These are phyloP conservation scores for Pterocles burchelli DNA, from an alignment of 2,113 vertebrate genomes.

Conservation along the genomic window DNA sequence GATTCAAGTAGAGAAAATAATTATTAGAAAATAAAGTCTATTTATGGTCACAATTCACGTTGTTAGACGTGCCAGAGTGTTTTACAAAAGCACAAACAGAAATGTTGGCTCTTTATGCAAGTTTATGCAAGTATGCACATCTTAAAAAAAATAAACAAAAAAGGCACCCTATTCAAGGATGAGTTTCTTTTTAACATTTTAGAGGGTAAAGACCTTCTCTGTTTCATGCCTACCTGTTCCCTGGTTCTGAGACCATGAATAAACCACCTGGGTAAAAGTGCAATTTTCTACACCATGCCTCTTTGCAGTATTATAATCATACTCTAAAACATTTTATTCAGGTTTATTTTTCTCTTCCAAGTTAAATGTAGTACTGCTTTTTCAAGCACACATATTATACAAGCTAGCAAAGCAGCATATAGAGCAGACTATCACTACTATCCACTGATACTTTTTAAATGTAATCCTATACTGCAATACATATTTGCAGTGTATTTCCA, in stretches of 20 bases:
- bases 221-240: neutral
- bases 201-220: neutral
- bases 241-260: neutral
- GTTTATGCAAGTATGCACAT: neutral
- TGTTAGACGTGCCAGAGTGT: neutral
- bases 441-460: neutral
- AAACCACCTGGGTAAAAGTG: neutral
- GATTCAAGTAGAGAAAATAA: neutral
- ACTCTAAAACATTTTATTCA: neutral
- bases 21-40: neutral
- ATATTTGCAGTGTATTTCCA: neutral
- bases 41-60: neutral
- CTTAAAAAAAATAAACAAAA: neutral
- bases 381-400: neutral
- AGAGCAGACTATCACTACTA: neutral
- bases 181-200: neutral
- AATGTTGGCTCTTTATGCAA: neutral
- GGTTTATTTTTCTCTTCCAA: neutral
- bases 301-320: neutral
- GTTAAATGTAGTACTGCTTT: neutral
- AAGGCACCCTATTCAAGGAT: neutral
- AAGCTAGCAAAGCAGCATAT: neutral
- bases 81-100: neutral
- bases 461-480: neutral
- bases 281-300: neutral